Evolutionary conservation across 2,113 vertebrate species (phyloP).

Genomic region (Piprites chloris): DNA sequence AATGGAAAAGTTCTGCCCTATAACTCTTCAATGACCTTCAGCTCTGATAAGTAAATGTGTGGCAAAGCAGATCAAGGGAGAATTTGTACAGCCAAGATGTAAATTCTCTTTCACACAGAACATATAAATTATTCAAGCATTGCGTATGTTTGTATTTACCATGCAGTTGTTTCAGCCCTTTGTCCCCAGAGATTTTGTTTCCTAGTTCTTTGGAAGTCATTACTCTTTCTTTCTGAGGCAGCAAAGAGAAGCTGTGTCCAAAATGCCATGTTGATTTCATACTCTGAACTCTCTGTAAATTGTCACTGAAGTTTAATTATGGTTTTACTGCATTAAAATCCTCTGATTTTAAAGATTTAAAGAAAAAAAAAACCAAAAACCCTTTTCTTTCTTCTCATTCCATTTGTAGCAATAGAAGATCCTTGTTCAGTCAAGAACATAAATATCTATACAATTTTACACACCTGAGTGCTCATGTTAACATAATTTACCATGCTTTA

Average conservation of each 20-base stretch:
- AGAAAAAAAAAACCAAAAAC: not conserved
- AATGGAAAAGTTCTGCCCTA: conserved; percentile 62
- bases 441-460: not conserved
- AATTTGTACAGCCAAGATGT: conserved; percentile 20
- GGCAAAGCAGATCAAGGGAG: conserved; percentile 49
- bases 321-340: not conserved
- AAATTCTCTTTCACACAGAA: conserved; percentile 40
- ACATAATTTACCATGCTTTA: not conserved
- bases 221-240: not conserved
- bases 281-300: not conserved
- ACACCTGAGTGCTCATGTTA: not conserved
- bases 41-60: conserved; percentile 55
- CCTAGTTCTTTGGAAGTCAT: not conserved
- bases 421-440: not conserved
- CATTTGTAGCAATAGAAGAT: not conserved
- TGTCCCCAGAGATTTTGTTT: not conserved
- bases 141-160: conserved; percentile 34
- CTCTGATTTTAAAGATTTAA: not conserved
- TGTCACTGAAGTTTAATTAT: not conserved
- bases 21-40: conserved; percentile 64
- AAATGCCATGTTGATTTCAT: not conserved
- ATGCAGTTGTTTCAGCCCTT: not conserved
- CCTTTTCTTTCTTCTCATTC: not conserved
- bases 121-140: conserved; percentile 1
- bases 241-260: not conserved